Evolutionary conservation across 2,888 invertebrate species (phyloP).

Genomic region (Aproaerema taeniolella): DNA sequence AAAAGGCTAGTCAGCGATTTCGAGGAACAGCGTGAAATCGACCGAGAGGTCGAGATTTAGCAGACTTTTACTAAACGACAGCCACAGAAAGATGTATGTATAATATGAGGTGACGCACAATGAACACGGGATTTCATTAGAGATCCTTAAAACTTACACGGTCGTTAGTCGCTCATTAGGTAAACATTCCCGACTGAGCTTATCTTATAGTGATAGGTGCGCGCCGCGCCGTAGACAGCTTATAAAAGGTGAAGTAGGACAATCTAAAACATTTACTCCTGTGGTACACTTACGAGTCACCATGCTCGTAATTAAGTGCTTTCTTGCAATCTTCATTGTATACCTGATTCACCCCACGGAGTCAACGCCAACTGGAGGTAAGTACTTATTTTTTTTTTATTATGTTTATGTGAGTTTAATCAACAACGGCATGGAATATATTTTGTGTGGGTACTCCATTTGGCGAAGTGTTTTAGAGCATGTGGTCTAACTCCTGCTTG

Average conservation of each 20-base stretch:
- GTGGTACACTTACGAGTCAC: constrained; percentile 30
- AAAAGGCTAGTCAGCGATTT: too few relatives aligned
- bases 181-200: constrained; percentile 65
- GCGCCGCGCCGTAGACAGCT: constrained; percentile 33
- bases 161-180: constrained; percentile 59
- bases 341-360: constrained; percentile 37
- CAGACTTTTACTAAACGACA: too few relatives aligned
- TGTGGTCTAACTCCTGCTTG: too few relatives aligned
- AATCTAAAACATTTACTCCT: constrained; percentile 54
- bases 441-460: too few relatives aligned
- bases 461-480: too few relatives aligned
- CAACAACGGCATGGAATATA: too few relatives aligned
- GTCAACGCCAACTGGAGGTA: constrained; percentile 56
- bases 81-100: too few relatives aligned
- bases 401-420: neutral
- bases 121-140: too few relatives aligned
- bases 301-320: constrained; percentile 44
- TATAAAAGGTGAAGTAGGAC: constrained; percentile 55
- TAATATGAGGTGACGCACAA: too few relatives aligned
- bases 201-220: constrained; percentile 63
- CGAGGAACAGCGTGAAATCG: too few relatives aligned
- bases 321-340: constrained; percentile 35
- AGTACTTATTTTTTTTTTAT: constrained; percentile 30
- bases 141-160: too few relatives aligned
- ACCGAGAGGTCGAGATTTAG: too few relatives aligned